phyloP scores from a whole-genome alignment of 2,888 invertebrate species.

The Harmothoe impar region DNA sequence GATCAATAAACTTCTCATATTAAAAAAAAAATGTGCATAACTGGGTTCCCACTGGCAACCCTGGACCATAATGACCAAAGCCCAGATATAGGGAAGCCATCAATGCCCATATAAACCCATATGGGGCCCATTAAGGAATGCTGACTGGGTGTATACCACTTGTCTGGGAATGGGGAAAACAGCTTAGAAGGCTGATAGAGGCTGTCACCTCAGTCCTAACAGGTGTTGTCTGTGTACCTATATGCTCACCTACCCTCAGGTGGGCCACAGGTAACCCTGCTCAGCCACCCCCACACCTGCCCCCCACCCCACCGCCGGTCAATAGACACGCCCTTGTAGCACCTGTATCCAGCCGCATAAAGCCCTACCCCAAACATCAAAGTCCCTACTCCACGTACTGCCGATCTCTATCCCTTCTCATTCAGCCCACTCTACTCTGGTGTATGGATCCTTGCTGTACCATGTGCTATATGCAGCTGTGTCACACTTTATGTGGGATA shows the following conservation, averaged over 20 bases:
- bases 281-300: background rate
- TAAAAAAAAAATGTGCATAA: too few species aligned
- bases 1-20: too few species aligned
- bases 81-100: too few species aligned
- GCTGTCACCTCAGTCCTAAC: background rate
- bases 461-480: background rate
- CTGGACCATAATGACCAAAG: too few species aligned
- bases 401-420: background rate
- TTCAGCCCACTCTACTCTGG: too few species aligned
- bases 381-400: background rate
- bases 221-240: background rate
- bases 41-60: too few species aligned
- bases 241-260: background rate
- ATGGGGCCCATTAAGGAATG: too few species aligned
- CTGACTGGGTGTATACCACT: too few species aligned
- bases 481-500: too few species aligned
- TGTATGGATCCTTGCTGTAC: too few species aligned
- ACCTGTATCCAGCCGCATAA: background rate
- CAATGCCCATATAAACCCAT: too few species aligned
- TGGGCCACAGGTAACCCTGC: background rate
- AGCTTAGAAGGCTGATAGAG: background rate
- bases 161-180: too few species aligned
- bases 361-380: background rate
- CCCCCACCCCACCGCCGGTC: background rate
- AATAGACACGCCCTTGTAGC: background rate